Evolutionary conservation across 2,797 vertebrate species (phyloP), one percentile per base, ranked within the genome.

Genomic region (Neomorphus geoffroyi): DNA sequence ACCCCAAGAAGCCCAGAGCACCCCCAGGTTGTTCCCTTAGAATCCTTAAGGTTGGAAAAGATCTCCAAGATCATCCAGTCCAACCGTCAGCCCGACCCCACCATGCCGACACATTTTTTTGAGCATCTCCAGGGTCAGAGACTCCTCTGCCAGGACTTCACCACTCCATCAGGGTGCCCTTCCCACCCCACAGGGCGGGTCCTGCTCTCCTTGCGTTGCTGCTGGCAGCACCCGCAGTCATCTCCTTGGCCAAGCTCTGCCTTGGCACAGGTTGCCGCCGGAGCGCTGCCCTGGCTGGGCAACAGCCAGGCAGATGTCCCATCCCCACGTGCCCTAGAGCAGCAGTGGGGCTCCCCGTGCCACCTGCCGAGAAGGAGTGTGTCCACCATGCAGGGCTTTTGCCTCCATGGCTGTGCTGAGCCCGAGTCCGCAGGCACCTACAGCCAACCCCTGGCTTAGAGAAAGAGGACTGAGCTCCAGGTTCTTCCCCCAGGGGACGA

Each of bases 401-500:
- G 12, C 15, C 22, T 46, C 50, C 12, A 0, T 1, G 35, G 32
- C 4, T 3, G 37, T 11, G 32, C 30, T 10, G 26, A n/a, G 56
- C 1, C 6, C 7, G 61, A 62, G 61, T 57, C 30, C 5, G 62
- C 23, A 8, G 41, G 30, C 2, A 2, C 50, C 73, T 6, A 2
- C 37, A 0, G 9, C 1, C 0, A 27, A 1, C 22, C 16, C 19
- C 13, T 21, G 50, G 27, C 24, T 32, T 32, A 1, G 21, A 27
- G 58, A 32, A 9, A 17, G 28, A 24, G 46, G 18, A 27, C 60
- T 46, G 84, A 96, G 60, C 61, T 54, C 5, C 64, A 7, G 9
- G 32, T 66, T 57, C 58, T 83, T 85, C 75, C 53, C 30, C 0
- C 71, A 99, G 99, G 99, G 94, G 99, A 99, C 18, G 99, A 99